phyloP scores from a whole-genome alignment of 2,888 invertebrate genomes.

The Muscina levida region DNA sequence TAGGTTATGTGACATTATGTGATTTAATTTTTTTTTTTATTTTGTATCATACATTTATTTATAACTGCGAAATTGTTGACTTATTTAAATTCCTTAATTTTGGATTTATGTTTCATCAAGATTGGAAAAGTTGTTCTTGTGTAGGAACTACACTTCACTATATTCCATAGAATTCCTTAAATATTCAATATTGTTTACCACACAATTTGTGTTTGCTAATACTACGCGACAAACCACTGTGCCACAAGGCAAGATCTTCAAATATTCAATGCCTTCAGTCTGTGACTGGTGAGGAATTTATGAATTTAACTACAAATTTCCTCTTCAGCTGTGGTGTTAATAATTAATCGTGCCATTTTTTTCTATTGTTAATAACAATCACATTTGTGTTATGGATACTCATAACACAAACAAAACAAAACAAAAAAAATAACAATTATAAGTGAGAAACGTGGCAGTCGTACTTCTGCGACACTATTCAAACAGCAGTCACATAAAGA shows the following conservation, averaged over 20 bases:
- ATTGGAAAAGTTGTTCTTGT: no score
- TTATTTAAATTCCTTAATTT: no score
- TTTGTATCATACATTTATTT: no score
- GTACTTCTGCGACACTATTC: constrained; percentile 33
- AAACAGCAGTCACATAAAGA: constrained; percentile 6
- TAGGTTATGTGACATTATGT: no score
- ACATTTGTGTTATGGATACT: constrained; percentile 19
- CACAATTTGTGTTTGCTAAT: no score
- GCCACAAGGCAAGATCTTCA: neutral
- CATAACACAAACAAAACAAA: constrained; percentile 13
- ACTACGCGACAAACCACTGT: constrained; percentile 20
- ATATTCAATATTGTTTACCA: no score
- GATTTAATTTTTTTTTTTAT: no score
- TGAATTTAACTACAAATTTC: constrained; percentile 47
- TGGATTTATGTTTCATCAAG: no score
- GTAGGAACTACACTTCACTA: no score
- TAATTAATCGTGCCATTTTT: constrained; percentile 44
- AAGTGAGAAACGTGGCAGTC: constrained; percentile 6
- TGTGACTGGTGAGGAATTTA: neutral
- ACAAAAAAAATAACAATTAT: constrained; percentile 12
- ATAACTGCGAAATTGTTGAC: no score
- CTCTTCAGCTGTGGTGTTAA: constrained; percentile 39
- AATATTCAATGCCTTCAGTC: neutral
- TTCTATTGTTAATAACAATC: no score
- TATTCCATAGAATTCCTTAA: no score